Base-by-base conservation (phyloP, 2,113 vertebrate genomes). In the Amia ocellicauda region DNA sequence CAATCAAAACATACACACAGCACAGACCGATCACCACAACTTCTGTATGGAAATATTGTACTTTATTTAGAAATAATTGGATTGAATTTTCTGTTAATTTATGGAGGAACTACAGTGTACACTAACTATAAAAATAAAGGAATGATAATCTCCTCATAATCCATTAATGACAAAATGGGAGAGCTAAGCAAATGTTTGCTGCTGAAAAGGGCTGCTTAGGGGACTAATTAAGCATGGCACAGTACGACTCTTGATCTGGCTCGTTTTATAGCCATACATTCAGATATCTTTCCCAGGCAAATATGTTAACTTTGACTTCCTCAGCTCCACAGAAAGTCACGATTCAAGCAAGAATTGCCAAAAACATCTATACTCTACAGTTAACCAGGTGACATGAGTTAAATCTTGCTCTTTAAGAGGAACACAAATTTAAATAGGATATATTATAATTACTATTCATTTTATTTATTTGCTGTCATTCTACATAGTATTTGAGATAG, bases 101-200 rank as follows among this genome's bases (percentile, higher is more conserved):
- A 45, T 16, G 29, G 26, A 50, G 63, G 10, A 24, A 51, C 43
- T 9, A 29, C 45, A 26, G 54, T n/a, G 41, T 13, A 31, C 28
- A n/a, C 41, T 19, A 40, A 23, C 74, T 75, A 69, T 26, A 73
- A 70, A 77, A 79, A n/a, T n/a, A n/a, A 78, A 81, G 74, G 78
- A 74, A 79, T 83, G 78, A 79, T 83, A 80, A 83, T 80, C 70
- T 77, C 64, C 77, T 83, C 82, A 84, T 80, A 80, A 80, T 78
- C 69, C 76, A 78, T 83, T 83, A 78, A 50, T 50, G 20, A 50
- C 20, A 50, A 50, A 50, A 50, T 19, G 20, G 7, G 20, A 50
- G 47, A 81, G 76, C 78, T 81, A 84, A 80, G 76, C 76, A 81
- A 81, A 85, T 80, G 74, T 84, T 82, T 80, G 77, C 74, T 69